These are phyloP conservation scores for Lacanobia oleracea DNA, from an alignment of 2,888 invertebrate genomes.

Conservation along the genomic window DNA sequence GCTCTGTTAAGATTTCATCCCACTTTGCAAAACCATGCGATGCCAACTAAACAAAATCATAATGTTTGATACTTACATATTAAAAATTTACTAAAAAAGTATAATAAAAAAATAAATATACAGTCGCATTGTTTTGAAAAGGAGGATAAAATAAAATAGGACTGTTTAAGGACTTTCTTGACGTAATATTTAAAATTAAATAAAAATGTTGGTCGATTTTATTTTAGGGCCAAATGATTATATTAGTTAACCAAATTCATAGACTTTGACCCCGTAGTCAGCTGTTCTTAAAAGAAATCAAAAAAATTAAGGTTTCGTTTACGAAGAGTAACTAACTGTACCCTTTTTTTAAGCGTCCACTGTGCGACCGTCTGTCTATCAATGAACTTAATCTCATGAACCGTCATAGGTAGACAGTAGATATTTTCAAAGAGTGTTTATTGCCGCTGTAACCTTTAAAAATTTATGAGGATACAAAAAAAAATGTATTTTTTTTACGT, in stretches of 20 bases:
- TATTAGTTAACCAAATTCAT: too few species aligned
- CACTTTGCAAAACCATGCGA: conserved; percentile 60
- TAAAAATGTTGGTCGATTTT: too few species aligned
- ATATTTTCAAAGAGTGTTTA: background rate
- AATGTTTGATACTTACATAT: conserved; percentile 43
- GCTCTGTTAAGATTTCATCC: conserved; percentile 25
- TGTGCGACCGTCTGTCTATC: background rate
- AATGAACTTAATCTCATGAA: background rate
- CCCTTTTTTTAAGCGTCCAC: background rate
- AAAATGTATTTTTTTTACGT: background rate
- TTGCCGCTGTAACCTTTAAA: background rate
- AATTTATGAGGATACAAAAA: background rate
- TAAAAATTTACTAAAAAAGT: conserved; percentile 15
- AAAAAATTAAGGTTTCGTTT: too few species aligned
- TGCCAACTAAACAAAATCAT: conserved; percentile 15
- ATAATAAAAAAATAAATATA: conserved; percentile 1
- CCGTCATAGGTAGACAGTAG: background rate
- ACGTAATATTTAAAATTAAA: background rate
- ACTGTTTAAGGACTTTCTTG: conserved; percentile 10
- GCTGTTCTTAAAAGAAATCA: too few species aligned
- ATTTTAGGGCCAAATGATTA: background rate
- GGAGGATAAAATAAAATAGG: conserved; percentile 34
- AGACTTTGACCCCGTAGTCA: background rate
- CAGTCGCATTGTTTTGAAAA: conserved; percentile 50
- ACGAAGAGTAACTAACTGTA: too few species aligned